A percentile compares a stretch with the other conserved stretches of the same genome.
These are phyloP conservation scores for mouse (Mus musculus) DNA, from an alignment of 2,113 vertebrate species.

Conservation along the genomic window DNA sequence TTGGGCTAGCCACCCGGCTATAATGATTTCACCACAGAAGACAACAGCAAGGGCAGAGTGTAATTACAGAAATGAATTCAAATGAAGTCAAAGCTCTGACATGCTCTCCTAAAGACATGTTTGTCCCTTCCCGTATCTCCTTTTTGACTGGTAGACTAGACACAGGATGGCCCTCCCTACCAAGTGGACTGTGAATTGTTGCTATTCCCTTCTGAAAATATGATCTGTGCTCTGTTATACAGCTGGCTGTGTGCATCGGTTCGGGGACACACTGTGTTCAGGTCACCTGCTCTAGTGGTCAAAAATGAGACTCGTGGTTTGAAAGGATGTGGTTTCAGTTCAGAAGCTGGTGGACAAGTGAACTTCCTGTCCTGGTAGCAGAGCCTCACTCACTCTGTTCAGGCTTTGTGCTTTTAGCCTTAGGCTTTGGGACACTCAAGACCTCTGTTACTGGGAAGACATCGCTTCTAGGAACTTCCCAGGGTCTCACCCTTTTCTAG, in stretches of 20 bases:
- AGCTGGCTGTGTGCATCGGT: accelerated
- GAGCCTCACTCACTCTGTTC: background rate
- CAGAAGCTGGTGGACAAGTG: background rate
- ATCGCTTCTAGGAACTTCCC: background rate
- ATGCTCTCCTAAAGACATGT: background rate
- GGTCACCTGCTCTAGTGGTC: background rate
- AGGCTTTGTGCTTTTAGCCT: background rate
- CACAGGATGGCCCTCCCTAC: background rate
- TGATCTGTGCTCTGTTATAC: accelerated
- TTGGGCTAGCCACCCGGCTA: background rate
- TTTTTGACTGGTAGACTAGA: background rate
- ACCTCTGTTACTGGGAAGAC: background rate
- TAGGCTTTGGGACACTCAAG: background rate
- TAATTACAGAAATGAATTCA: background rate
- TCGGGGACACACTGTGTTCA: accelerated
- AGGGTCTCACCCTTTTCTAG: background rate
- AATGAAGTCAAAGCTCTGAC: background rate
- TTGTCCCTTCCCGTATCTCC: background rate
- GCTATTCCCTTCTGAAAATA: background rate
- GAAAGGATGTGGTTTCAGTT: background rate
- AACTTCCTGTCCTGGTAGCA: slow-evolving; percentile 5
- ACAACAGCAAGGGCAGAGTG: background rate
- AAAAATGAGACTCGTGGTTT: background rate
- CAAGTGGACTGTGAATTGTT: background rate
- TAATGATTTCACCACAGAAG: background rate